A percentile compares a stretch with the other conserved stretches of the same genome.
Conservation (phyloP, 2,888 invertebrate species). For the Zootermopsis nevadensis region DNA sequence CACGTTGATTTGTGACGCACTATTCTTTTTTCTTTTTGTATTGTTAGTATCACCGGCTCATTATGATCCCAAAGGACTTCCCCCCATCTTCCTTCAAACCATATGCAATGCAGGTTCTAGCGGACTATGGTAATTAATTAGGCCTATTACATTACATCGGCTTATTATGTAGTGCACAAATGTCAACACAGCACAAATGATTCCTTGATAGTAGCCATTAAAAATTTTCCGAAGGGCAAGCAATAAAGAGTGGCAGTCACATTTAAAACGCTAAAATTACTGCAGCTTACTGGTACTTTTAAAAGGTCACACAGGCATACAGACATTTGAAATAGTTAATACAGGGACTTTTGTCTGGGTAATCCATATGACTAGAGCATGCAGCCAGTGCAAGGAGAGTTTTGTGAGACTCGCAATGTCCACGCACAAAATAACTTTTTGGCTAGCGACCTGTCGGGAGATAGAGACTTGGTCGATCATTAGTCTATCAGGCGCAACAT, state of each 20-base stretch:
- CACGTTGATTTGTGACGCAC: no score
- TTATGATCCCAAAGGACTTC: not conserved
- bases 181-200: constrained; percentile 40
- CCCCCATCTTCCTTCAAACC: not conserved
- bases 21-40: no score
- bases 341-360: not conserved
- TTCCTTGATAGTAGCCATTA: constrained; percentile 38
- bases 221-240: constrained; percentile 35
- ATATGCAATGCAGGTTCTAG: constrained; percentile 30
- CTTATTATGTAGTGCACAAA: constrained; percentile 24
- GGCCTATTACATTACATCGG: constrained; percentile 29
- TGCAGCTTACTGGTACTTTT: not conserved
- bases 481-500: no score
- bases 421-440: no score
- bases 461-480: no score
- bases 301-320: not conserved
- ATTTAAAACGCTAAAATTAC: constrained; percentile 17
- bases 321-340: constrained; percentile 3
- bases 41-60: not conserved
- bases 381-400: no score
- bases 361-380: not conserved
- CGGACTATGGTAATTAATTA: constrained; percentile 24
- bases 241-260: constrained; percentile 38
- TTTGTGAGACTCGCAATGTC: no score
- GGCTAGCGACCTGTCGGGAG: no score